These are phyloP conservation scores for Diadema setosum DNA, from an alignment of 35 echinoderm and acorn worm genomes.

Conservation along the genomic window DNA sequence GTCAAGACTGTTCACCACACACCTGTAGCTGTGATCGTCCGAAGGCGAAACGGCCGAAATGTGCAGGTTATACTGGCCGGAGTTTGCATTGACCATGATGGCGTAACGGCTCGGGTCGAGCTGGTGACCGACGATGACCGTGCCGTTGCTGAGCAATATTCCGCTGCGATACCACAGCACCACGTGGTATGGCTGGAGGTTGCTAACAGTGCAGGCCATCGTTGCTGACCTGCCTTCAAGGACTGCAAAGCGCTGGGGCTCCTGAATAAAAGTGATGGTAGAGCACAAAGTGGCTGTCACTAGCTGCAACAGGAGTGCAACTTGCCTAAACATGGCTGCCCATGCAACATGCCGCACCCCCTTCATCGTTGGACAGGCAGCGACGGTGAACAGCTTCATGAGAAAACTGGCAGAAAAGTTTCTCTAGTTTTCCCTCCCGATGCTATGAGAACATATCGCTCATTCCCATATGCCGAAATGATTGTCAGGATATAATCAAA, in stretches of 20 bases:
- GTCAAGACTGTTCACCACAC: slow-evolving; percentile 15
- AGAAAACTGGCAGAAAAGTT: too few species aligned
- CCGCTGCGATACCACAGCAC: slow-evolving; percentile 52
- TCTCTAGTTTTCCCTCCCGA: too few species aligned
- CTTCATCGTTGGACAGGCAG: too few species aligned
- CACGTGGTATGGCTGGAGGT: background rate
- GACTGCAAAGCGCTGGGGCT: slow-evolving; percentile 1
- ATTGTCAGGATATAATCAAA: too few species aligned
- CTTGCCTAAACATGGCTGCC: too few species aligned
- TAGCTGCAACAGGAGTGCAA: background rate
- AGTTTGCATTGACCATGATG: slow-evolving; percentile 9
- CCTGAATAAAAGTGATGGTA: background rate
- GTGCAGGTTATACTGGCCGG: slow-evolving; percentile 68
- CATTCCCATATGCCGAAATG: too few species aligned
- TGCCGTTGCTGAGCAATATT: background rate
- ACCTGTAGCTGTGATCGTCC: slow-evolving; percentile 61
- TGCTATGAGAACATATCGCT: too few species aligned
- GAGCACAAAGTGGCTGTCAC: background rate
- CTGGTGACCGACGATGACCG: background rate
- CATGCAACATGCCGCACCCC: too few species aligned
- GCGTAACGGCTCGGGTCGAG: background rate
- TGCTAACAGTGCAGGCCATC: slow-evolving; percentile 27
- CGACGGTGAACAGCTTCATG: too few species aligned
- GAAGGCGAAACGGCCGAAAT: slow-evolving; percentile 52
- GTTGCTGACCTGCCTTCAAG: slow-evolving; percentile 36